These are phyloP conservation scores for Tetrax tetrax DNA, from an alignment of 2,113 vertebrate genomes.

Conservation along the genomic window DNA sequence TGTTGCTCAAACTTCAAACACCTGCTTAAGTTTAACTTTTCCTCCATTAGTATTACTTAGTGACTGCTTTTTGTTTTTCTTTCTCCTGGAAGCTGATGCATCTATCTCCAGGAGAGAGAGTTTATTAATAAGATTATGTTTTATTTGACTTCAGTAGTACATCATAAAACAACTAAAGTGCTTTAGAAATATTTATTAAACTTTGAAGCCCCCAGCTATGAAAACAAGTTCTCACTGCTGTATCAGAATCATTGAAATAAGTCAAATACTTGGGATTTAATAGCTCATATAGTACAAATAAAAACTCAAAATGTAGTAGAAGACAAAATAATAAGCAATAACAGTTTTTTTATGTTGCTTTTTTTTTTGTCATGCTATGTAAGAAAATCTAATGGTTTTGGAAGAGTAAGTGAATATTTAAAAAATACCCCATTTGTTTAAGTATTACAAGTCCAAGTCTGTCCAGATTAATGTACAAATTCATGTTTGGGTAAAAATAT, in stretches of 20 bases:
- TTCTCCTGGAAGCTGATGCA: neutral
- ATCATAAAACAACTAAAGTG: neutral
- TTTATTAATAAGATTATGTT: neutral
- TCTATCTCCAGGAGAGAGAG: neutral
- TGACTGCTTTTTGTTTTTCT: neutral
- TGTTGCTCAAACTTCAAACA: neutral
- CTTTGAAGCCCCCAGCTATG: neutral
- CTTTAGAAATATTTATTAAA: neutral
- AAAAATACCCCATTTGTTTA: neutral
- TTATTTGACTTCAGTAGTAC: neutral
- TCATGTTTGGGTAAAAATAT: neutral
- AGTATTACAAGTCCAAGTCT: neutral
- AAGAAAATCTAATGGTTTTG: neutral
- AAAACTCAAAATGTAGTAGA: neutral
- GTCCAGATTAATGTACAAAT: neutral
- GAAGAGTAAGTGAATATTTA: neutral
- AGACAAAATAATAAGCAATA: neutral
- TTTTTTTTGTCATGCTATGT: neutral
- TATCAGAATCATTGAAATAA: neutral
- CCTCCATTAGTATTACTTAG: neutral
- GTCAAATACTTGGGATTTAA: neutral
- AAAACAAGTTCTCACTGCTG: neutral
- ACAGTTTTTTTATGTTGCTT: neutral
- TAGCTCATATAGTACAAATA: neutral
- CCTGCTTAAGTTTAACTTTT: neutral